phyloP scores from a whole-genome alignment of 1,140 invertebrate species.

The Cyclargus thomasi region DNA sequence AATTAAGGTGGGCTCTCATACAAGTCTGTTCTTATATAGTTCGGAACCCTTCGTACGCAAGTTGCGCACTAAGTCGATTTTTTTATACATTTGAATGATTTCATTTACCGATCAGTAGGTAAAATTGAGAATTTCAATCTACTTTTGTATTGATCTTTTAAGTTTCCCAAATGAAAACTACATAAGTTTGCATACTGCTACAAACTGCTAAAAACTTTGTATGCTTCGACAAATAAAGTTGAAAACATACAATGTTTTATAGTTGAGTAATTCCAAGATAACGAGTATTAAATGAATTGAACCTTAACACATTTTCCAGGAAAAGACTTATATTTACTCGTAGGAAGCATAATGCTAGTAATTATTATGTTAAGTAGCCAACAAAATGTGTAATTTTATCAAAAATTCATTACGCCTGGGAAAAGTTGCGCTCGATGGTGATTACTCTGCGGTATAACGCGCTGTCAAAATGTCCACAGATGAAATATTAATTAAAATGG shows the following conservation, averaged over 20 bases:
- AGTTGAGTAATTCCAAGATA: background rate
- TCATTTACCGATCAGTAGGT: too few species aligned
- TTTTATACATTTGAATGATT: too few species aligned
- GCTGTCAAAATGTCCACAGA: conserved; percentile 8
- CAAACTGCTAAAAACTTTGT: background rate
- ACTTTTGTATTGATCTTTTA: too few species aligned
- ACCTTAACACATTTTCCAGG: conserved; percentile 1
- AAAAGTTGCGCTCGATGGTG: background rate
- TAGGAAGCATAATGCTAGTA: background rate
- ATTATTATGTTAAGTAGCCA: background rate
- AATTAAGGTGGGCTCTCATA: too few species aligned
- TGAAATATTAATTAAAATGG: conserved; percentile 11
- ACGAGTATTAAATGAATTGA: background rate
- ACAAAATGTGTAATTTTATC: conserved; percentile 12
- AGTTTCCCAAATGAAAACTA: too few species aligned
- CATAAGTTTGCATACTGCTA: too few species aligned
- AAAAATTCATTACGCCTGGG: background rate
- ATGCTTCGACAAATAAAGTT: background rate
- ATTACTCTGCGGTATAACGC: background rate
- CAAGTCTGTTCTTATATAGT: too few species aligned
- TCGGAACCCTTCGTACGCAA: too few species aligned
- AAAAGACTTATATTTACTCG: background rate
- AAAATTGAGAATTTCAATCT: too few species aligned
- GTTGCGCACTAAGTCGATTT: too few species aligned
- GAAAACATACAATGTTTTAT: background rate